Evolutionary conservation across 37 sponge, comb jelly and placozoan species (phyloP).

Genomic region (Cliona cf. orientalis): DNA sequence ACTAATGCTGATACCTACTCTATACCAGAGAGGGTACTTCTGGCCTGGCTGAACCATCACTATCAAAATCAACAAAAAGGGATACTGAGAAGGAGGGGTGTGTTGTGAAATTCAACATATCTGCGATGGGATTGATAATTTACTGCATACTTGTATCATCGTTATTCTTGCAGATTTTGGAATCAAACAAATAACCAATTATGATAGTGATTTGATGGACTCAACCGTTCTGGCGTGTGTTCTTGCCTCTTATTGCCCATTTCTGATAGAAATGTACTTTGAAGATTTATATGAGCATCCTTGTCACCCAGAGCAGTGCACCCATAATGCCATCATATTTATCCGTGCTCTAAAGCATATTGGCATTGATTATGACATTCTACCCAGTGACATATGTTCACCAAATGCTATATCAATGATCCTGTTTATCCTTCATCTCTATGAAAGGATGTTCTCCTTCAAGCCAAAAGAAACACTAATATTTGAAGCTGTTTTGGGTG

Average conservation of each 20-base stretch:
- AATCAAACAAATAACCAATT: slow-evolving; percentile 52
- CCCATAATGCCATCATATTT: slow-evolving; percentile 83
- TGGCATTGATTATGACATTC: slow-evolving; percentile 81
- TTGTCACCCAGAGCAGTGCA: slow-evolving; percentile 70
- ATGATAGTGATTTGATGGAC: slow-evolving; percentile 87
- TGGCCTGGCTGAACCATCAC: slow-evolving; percentile 86
- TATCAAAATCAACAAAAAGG: slow-evolving; percentile 55
- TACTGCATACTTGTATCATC: not conserved
- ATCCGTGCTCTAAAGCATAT: slow-evolving; percentile 60
- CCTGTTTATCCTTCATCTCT: slow-evolving; percentile 74
- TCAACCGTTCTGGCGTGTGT: slow-evolving; percentile 74
- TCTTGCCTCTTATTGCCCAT: slow-evolving; percentile 78
- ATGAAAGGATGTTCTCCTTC: slow-evolving; percentile 65
- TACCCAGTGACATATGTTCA: slow-evolving; percentile 73
- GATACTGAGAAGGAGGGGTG: slow-evolving; percentile 22
- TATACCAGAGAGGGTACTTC: slow-evolving; percentile 55
- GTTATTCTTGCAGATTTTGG: not conserved
- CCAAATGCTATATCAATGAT: slow-evolving; percentile 84
- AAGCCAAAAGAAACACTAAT: slow-evolving; percentile 27
- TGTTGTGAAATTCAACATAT: not conserved
- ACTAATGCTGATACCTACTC: slow-evolving; percentile 79
- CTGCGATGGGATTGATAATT: not conserved
- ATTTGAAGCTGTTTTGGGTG: slow-evolving; percentile 26
- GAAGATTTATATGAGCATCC: slow-evolving; percentile 63
- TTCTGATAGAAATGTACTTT: slow-evolving; percentile 60